Evolutionary conservation across 1,140 invertebrate genomes (phyloP).

Genomic region (Venturia canescens): DNA sequence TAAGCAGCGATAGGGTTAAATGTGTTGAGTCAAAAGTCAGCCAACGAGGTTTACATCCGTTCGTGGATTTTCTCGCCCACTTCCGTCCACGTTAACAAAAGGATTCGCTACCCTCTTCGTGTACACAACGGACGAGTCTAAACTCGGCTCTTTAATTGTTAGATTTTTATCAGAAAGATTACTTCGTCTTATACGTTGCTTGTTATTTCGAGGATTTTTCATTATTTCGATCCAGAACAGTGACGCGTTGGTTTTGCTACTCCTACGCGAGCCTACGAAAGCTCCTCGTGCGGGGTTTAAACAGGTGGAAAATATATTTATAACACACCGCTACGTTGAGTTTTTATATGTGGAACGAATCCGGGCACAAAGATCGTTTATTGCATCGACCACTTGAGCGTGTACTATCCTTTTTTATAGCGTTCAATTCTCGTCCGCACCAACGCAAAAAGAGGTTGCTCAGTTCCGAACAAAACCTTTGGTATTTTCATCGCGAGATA

Average conservation of each 20-base stretch:
- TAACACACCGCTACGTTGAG: no score
- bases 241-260: no score
- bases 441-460: not conserved
- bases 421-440: not conserved
- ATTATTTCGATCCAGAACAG: not conserved
- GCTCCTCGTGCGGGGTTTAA: no score
- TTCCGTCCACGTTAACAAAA: slow-evolving; percentile 5
- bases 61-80: slow-evolving; percentile 25
- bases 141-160: not conserved
- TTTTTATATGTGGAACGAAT: no score
- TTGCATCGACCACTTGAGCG: no score
- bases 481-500: not conserved
- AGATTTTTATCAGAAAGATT: slow-evolving; percentile 1
- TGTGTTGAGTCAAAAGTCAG: slow-evolving; percentile 26
- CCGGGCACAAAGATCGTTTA: no score
- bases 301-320: no score
- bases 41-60: slow-evolving; percentile 19
- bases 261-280: no score
- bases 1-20: not conserved
- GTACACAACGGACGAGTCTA: not conserved
- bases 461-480: not conserved
- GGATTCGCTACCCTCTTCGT: not conserved
- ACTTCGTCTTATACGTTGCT: not conserved
- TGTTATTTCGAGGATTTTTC: not conserved
- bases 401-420: not conserved